Percentiles rank a stretch among this genome's conserved stretches.
Evolutionary conservation across 2,113 vertebrate genomes (phyloP).

Genomic region (Ovis aries): ARS-UI_Ramb_v3.0 NC_056056.1:183913001-183913500

Average conservation of each 20-base stretch:
- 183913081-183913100: constrained; percentile 13
- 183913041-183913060: constrained; percentile 9
- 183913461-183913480: background rate
- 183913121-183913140: constrained; percentile 9
- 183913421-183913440: constrained; percentile 29
- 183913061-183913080: background rate
- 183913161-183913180: constrained; percentile 17
- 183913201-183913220: constrained; percentile 28
- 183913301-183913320: constrained; percentile 12
- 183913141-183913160: background rate
- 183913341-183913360: background rate
- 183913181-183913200: constrained; percentile 20
- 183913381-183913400: background rate
- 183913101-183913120: background rate
- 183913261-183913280: background rate
- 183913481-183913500: background rate
- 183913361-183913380: constrained; percentile 12
- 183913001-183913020: constrained; percentile 18
- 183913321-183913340: background rate
- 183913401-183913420: background rate
- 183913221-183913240: constrained; percentile 33
- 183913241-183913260: background rate
- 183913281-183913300: constrained; percentile 15
- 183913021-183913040: background rate
- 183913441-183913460: background rate